Base-by-base conservation (phyloP, 2,797 vertebrate species). In the Hapalemur alaotrensis region DNA sequence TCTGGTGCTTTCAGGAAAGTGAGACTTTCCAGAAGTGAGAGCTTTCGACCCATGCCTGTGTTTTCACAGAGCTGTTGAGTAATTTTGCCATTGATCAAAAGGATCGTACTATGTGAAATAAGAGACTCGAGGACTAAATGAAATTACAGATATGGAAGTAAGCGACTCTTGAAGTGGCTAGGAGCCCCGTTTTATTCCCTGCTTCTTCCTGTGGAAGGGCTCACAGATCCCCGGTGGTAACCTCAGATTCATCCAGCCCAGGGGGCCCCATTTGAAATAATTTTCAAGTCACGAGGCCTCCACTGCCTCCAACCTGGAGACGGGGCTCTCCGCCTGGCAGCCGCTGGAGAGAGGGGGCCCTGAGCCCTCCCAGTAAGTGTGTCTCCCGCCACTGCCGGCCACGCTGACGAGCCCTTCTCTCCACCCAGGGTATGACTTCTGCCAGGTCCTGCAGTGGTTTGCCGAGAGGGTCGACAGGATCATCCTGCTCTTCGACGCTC, bases 401-500 rank as follows among this genome's bases (percentile, higher is more conserved):
- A 1, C 25, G 10, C 87, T 97, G 70, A 97, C 5, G 14, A 5
- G 17, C 35, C 89, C 1, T 89, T 97, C 87, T 98, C 70, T 96
- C 92, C 90, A 30, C 93, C 25, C 97, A 99, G 99, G 99, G 46
- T 99, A 99, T 0, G 99, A 99, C 98, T 99, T 99, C 97, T 99
- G 99, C 1, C 99, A 99, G 96, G 99, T 99, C 11, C 98, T 99
- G 78, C 99, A 99, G n/a, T 99, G 99, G 99, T 99, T 99, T 94
- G 99, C 99, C 0, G 99, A 99, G 97, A 98, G 99, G 0, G 99
- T 99, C 0, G 99, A 99, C 98, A 99, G 99, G 43, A 99, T 99
- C 98, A 99, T 99, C 96, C 99, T 99, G 76, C 99, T 99, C 86
- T 99, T 99, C 4, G 99, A 99, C 32, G 99, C 99, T 35, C 99